Evolutionary conservation across 2,888 invertebrate genomes (phyloP), one percentile per base, ranked within the genome.

Genomic region (Neoaliturus tenellus): DNA sequence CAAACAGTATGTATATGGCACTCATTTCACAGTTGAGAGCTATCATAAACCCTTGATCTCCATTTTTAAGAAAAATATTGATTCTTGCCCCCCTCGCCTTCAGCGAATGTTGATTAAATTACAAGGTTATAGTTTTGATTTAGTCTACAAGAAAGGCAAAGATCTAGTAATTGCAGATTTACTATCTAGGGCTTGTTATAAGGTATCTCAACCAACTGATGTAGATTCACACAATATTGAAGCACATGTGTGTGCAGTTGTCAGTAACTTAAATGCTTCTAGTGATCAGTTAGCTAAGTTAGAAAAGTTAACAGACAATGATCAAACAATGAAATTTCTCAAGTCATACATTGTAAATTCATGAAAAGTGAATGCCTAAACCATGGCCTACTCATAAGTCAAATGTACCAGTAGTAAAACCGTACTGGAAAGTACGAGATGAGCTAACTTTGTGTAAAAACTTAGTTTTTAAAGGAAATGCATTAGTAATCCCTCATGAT

Each of bases 11-110:
- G 51, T 51, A 23, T 51, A 51, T 51, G 51, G 20, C 23, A 51
- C 51, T 20, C 51, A 23, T 67, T 67, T 84, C 14, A 69, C 71
- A 2, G 84, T 86, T 8, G 78, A 84, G 39, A 84, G 80, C 6
- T 84, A 85, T 44, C 86, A 86, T 71, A 23, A 28, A 6, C 58
- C 58, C 14, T 20, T 67, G 67, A 67, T 67, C 5, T 67, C 67
- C 1, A 67, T 67, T n/a, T 33, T 67, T 25, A 44, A 69, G 39
- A 80, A 14, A 39, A 73, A 39, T 39, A 39, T 73, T 41, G 73
- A 73, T 31, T 73, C 73, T 14, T 41, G 39, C n/a, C 39, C 44
- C 31, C 58, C 39, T 25, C 71, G 83, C 17, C 28, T 62, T 0
- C 80, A 83, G 62, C 31, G 55, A 80, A 23, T 83, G 39, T 20